Evolutionary conservation across 2,113 vertebrate species (phyloP).

Genomic region (Corythoichthys haematopterus): DNA sequence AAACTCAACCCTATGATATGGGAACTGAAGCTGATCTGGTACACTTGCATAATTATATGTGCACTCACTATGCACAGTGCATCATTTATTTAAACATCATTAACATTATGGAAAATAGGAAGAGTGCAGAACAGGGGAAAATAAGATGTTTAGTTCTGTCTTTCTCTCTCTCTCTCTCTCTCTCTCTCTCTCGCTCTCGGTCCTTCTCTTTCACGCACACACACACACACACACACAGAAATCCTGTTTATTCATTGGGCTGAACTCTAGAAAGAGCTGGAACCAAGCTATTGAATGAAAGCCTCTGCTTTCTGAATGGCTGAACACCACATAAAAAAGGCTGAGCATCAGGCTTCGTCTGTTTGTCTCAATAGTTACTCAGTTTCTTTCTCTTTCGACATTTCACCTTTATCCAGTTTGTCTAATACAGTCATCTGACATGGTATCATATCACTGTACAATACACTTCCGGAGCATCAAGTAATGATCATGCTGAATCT

Average conservation of each 20-base stretch:
- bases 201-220: conserved; percentile 4
- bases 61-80: conserved; percentile 36
- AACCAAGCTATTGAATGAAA: conserved; percentile 59
- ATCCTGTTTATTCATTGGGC: conserved; percentile 56
- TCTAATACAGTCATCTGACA: conserved; percentile 53
- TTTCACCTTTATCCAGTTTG: conserved; percentile 21
- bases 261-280: conserved; percentile 59
- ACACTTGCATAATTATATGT: conserved; percentile 49
- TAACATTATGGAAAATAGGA: conserved; percentile 28
- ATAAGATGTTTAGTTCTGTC: background rate
- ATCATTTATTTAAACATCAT: conserved; percentile 34
- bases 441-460: conserved; percentile 50
- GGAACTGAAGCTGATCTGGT: conserved; percentile 37
- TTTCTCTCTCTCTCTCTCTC: conserved; percentile 15
- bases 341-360: conserved; percentile 62
- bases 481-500: conserved; percentile 49
- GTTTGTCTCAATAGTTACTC: conserved; percentile 53
- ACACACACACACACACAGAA: conserved; percentile 36
- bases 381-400: conserved; percentile 27
- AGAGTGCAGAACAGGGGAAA: background rate
- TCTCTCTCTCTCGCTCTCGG: background rate
- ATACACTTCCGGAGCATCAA: conserved; percentile 30
- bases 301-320: conserved; percentile 63
- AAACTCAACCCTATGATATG: conserved; percentile 46
- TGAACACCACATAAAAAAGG: conserved; percentile 60